Evolutionary conservation across 2,113 vertebrate genomes (phyloP).

Genomic region (Suncus etruscus): DNA sequence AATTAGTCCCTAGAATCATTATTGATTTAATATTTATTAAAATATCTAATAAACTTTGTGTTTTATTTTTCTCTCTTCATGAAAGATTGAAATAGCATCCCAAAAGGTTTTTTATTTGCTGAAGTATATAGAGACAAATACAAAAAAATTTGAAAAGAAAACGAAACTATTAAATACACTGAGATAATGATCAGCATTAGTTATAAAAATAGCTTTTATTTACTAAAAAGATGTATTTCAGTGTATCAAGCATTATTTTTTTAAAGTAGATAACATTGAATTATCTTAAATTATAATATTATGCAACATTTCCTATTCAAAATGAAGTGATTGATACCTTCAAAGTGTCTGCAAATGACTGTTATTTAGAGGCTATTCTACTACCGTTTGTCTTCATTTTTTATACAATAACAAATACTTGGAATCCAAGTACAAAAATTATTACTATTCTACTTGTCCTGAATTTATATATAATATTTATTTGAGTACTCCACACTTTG

Average conservation of each 20-base stretch:
- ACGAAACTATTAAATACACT: constrained; percentile 6
- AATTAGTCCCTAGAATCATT: background rate
- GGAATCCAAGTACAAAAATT: background rate
- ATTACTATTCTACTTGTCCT: constrained; percentile 14
- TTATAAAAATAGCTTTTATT: constrained; percentile 2
- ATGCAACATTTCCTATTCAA: background rate
- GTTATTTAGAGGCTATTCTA: background rate
- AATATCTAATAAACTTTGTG: background rate
- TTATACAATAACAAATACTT: background rate
- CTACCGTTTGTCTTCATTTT: background rate
- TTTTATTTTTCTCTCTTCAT: background rate
- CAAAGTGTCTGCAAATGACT: background rate
- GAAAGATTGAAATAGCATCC: background rate
- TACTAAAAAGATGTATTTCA: constrained; percentile 7
- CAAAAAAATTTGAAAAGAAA: background rate
- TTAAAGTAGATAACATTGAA: constrained; percentile 6
- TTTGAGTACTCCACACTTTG: background rate
- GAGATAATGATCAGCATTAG: background rate
- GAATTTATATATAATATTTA: constrained; percentile 1
- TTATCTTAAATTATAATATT: constrained; percentile 39
- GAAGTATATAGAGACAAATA: background rate
- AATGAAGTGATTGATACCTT: background rate
- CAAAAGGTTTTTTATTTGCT: background rate
- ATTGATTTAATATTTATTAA: background rate
- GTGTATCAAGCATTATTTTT: constrained; percentile 45